Evolutionary conservation across 2,797 vertebrate species (phyloP), one percentile per base, ranked within the genome.

Genomic region (Periparus ater): DNA sequence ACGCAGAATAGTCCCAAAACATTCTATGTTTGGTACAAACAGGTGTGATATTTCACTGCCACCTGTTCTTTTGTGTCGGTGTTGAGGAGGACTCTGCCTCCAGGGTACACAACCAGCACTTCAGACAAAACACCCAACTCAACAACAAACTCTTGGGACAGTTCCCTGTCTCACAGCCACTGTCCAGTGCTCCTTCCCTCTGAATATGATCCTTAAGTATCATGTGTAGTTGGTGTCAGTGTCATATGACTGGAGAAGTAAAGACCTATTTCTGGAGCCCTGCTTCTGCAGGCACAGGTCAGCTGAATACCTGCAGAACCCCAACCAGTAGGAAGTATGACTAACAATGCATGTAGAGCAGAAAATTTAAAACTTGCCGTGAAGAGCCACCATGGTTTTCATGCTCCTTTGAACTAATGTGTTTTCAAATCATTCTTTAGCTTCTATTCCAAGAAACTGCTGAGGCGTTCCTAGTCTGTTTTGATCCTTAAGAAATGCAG

Each of bases 401-500:
- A 68, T 68, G 93, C 81, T 89, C 50, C 60, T 67, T 67, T 62
- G 62, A 81, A 65, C 71, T 88, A 47, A 47, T 26, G 21, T 44
- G 68, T 93, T 95, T 88, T 74, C 66, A 94, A 83, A 92, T 95
- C 6, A 58, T 91, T 72, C 77, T 78, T 47, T 26, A 83, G 87
- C 50, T 94, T 40, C 38, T 96, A 57, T 96, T 97, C 92, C 70
- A 51, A 95, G 97, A 84, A 96, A 91, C 88, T 61, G 53, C 83
- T 92, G 92, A 91, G 91, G 96, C 94, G 68, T 92, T 95, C 80
- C n/a, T 89, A 51, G 88, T 93, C 87, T 95, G 89, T 89, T 97
- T 93, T 91, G 91, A 93, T 91, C 84, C 91, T 93, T 48, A 42
- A 97, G 55, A 96, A 96, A 86, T 85, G 96, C 96, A 94, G 97